Conservation (phyloP, 2,797 vertebrate species). For the Lerista edwardsae region DNA sequence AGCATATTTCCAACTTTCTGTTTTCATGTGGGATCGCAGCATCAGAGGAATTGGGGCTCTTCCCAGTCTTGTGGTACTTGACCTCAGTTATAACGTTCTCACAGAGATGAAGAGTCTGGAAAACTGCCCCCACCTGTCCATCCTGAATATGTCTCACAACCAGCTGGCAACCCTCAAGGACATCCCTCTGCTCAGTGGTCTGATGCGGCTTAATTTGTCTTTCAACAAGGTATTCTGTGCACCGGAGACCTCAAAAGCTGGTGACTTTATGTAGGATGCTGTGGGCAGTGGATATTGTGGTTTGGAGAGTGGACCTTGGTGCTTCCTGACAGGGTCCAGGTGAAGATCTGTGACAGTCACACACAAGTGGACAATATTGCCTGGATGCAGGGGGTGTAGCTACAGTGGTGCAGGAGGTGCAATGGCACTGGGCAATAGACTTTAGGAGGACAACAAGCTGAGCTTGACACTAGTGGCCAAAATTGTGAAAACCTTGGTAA, state of each 20-base stretch:
- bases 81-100: conserved; percentile 27
- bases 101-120: neutral
- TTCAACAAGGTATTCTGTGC: conserved; percentile 35
- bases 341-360: no score
- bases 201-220: conserved; percentile 1
- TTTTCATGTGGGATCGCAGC: neutral
- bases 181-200: conserved; percentile 3
- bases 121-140: neutral
- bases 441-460: no score
- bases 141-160: conserved; percentile 10
- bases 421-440: no score
- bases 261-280: no score
- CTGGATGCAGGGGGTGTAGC: no score
- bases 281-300: no score
- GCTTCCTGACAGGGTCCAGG: no score
- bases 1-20: neutral
- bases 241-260: neutral
- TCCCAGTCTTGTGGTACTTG: neutral
- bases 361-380: no score
- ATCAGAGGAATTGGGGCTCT: conserved; percentile 9
- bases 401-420: no score
- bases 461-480: no score
- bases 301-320: no score
- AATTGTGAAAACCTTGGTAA: no score
- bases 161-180: conserved; percentile 16